Percentiles rank a stretch among this genome's conserved stretches.
Evolutionary conservation across 2,113 vertebrate genomes (phyloP).

Genomic region (Sander lucioperca): DNA sequence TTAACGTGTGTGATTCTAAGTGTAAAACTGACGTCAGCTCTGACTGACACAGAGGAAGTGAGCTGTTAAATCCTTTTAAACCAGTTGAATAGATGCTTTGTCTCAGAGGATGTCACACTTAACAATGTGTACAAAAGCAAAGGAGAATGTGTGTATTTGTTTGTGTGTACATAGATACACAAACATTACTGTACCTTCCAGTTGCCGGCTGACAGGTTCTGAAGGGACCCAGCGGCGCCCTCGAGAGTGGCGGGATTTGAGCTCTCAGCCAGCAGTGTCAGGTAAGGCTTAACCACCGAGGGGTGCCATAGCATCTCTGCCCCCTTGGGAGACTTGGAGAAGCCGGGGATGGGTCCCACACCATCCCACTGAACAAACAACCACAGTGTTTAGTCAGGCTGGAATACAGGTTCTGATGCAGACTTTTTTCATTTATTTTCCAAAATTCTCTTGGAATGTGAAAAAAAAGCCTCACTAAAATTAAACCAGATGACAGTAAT

Average conservation of each 20-base stretch:
- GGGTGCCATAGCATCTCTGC: slow-evolving; percentile 99
- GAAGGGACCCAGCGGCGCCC: slow-evolving; percentile 95
- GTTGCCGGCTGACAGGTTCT: slow-evolving; percentile 97
- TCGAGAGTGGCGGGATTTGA: slow-evolving; percentile 98
- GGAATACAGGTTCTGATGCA: not conserved
- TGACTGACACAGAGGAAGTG: slow-evolving; percentile 13
- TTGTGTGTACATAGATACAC: not conserved
- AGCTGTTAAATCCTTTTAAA: slow-evolving; percentile 44
- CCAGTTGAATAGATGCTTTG: slow-evolving; percentile 24
- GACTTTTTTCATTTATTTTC: not conserved
- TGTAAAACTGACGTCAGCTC: slow-evolving; percentile 31
- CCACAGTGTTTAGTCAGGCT: slow-evolving; percentile 3
- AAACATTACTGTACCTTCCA: slow-evolving; percentile 90
- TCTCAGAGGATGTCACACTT: slow-evolving; percentile 4
- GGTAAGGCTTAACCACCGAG: slow-evolving; percentile 95
- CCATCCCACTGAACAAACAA: slow-evolving; percentile 92
- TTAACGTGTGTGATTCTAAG: slow-evolving; percentile 12
- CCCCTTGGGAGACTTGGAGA: slow-evolving; percentile 95
- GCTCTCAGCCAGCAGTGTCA: slow-evolving; percentile 96
- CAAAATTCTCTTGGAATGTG: too few species aligned
- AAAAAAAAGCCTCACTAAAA: not conserved
- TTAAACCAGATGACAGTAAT: not conserved
- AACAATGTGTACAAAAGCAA: not conserved
- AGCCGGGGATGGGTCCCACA: slow-evolving; percentile 95
- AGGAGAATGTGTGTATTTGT: not conserved